Conservation (phyloP, 2,113 vertebrate genomes). For the Pseudonaja textilis region DNA sequence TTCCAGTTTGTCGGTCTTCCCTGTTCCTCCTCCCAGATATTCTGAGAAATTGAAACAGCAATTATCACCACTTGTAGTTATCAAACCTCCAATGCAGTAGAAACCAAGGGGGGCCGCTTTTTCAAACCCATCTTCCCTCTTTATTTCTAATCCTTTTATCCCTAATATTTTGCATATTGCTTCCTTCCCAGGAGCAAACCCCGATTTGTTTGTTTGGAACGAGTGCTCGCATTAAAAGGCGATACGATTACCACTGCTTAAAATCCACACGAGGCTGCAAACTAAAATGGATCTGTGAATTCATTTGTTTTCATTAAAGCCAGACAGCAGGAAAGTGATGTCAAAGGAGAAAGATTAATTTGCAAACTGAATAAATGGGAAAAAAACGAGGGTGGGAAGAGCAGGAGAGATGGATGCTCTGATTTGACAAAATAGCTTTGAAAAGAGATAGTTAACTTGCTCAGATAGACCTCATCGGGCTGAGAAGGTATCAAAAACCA, state of each 20-base stretch:
- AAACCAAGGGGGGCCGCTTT: neutral
- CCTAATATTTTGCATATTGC: neutral
- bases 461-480: neutral
- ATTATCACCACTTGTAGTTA: neutral
- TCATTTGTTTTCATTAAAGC: conserved; percentile 27
- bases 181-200: neutral
- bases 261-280: neutral
- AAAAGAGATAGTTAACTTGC: conserved; percentile 13
- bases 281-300: neutral
- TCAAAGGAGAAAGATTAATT: conserved; percentile 10
- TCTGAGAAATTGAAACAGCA: neutral
- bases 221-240: neutral
- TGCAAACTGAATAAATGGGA: neutral
- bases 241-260: neutral
- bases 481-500: neutral
- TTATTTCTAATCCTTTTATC: neutral
- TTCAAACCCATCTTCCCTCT: neutral
- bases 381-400: neutral
- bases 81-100: neutral
- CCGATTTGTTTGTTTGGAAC: conserved; percentile 1
- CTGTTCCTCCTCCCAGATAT: neutral
- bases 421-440: conserved; percentile 14
- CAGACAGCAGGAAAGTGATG: conserved; percentile 7
- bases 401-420: neutral
- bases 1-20: neutral